phyloP scores from a whole-genome alignment of 2,113 vertebrate genomes.

The Ictidomys tridecemlineatus region DNA sequence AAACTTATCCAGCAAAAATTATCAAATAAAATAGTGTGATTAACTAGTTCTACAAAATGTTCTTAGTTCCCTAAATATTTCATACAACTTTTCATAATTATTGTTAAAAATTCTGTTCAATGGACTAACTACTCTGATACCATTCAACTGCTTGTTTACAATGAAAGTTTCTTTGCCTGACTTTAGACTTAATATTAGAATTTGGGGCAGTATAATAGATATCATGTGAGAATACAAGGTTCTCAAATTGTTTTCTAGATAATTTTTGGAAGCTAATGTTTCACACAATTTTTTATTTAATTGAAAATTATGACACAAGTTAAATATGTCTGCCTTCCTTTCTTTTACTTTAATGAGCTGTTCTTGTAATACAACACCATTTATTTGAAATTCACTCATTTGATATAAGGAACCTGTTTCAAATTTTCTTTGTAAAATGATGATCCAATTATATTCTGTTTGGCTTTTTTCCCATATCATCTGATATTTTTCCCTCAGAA shows the following conservation, averaged over 20 bases:
- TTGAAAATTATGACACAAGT: neutral
- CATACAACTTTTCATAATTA: neutral
- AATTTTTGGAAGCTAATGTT: neutral
- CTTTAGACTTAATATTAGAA: neutral
- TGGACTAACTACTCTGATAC: neutral
- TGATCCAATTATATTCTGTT: neutral
- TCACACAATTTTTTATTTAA: neutral
- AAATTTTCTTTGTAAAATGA: neutral
- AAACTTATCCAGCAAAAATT: neutral
- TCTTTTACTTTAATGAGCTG: neutral
- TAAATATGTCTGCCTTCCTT: neutral
- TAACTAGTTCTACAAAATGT: neutral
- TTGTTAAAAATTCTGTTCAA: neutral
- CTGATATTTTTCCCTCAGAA: neutral
- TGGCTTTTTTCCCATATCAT: neutral
- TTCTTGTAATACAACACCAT: neutral
- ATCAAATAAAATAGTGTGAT: neutral
- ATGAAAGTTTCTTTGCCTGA: neutral
- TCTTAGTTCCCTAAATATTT: neutral
- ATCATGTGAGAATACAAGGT: neutral
- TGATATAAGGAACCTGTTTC: neutral
- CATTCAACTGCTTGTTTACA: neutral
- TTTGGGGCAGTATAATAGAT: neutral
- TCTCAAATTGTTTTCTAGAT: neutral
- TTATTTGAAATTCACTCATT: neutral